A percentile compares a stretch with the other conserved stretches of the same genome.
Conservation (phyloP, 2,888 invertebrate genomes). For the Pyrrhia umbra region DNA sequence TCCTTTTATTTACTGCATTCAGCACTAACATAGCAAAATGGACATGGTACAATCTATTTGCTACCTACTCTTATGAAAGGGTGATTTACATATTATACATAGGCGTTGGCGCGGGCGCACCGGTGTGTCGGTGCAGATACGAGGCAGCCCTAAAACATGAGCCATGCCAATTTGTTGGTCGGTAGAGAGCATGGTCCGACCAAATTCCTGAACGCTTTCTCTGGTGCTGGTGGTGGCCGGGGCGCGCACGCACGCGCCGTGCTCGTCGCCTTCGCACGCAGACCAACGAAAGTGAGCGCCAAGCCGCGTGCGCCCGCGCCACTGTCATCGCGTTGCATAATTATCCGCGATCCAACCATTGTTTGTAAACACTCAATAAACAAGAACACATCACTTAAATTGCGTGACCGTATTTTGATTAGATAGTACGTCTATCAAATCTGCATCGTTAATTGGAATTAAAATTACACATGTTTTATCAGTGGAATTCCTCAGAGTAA, state of each 20-base stretch:
- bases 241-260: slow-evolving; percentile 62
- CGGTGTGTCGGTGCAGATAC: slow-evolving; percentile 4
- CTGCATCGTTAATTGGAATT: slow-evolving; percentile 62
- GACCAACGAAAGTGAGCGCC: slow-evolving; percentile 87
- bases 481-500: slow-evolving; percentile 57
- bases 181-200: slow-evolving; percentile 76
- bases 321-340: slow-evolving; percentile 88
- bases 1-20: too few species aligned
- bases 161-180: slow-evolving; percentile 65
- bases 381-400: slow-evolving; percentile 76
- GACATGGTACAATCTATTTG: not conserved
- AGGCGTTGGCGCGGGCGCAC: slow-evolving; percentile 1
- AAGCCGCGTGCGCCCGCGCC: slow-evolving; percentile 74
- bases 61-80: slow-evolving; percentile 10
- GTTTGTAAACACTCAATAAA: slow-evolving; percentile 88
- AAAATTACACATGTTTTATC: slow-evolving; percentile 66
- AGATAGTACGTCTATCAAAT: slow-evolving; percentile 66
- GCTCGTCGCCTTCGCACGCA: slow-evolving; percentile 67
- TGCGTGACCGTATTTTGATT: slow-evolving; percentile 84
- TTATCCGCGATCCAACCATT: slow-evolving; percentile 85
- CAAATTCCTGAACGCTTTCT: slow-evolving; percentile 90
- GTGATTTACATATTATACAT: slow-evolving; percentile 4
- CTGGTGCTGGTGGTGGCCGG: slow-evolving; percentile 72
- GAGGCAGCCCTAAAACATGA: slow-evolving; percentile 62
- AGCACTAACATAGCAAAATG: too few species aligned